phyloP scores from a whole-genome alignment of 2,888 invertebrate genomes.

The Pycnomerus fuliginosus region DNA sequence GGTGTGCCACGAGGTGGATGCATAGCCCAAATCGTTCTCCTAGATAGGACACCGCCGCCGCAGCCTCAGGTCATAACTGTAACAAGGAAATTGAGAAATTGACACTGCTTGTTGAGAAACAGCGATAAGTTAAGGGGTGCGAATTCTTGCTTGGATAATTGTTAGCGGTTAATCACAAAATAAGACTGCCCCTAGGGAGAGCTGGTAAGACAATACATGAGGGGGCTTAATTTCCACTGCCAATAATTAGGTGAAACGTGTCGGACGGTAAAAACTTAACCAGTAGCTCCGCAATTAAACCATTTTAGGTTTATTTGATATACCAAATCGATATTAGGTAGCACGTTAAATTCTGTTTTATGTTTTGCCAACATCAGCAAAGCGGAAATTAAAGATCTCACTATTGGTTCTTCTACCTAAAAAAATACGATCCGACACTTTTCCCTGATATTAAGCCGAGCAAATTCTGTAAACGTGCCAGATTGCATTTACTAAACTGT shows the following conservation, averaged over 20 bases:
- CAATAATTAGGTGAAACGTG: constrained; percentile 13
- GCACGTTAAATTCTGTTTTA: too few relatives aligned
- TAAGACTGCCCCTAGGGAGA: too few relatives aligned
- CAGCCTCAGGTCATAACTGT: constrained; percentile 26
- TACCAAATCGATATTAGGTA: constrained; percentile 7
- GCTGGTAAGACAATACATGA: neutral
- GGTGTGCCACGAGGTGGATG: constrained; percentile 89
- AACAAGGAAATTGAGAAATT: constrained; percentile 15
- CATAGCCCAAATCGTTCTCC: constrained; percentile 60
- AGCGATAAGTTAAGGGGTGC: neutral
- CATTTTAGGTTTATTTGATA: constrained; percentile 7
- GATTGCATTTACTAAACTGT: constrained; percentile 20
- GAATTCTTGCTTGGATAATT: neutral
- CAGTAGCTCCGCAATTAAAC: constrained; percentile 16
- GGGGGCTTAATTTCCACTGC: constrained; percentile 16
- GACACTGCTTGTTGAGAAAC: constrained; percentile 7
- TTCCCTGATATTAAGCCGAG: constrained; percentile 7
- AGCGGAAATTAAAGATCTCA: constrained; percentile 4
- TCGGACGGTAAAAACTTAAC: constrained; percentile 11
- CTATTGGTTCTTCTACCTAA: neutral
- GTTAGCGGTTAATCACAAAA: neutral
- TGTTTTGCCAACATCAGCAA: neutral
- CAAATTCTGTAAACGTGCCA: constrained; percentile 22
- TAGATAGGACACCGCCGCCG: constrained; percentile 32
- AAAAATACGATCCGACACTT: constrained; percentile 11